Evolutionary conservation across 92 coral and sea anemone genomes (phyloP), one percentile per base, ranked within the genome.

Genomic region (Zoanthus sociatus): DNA sequence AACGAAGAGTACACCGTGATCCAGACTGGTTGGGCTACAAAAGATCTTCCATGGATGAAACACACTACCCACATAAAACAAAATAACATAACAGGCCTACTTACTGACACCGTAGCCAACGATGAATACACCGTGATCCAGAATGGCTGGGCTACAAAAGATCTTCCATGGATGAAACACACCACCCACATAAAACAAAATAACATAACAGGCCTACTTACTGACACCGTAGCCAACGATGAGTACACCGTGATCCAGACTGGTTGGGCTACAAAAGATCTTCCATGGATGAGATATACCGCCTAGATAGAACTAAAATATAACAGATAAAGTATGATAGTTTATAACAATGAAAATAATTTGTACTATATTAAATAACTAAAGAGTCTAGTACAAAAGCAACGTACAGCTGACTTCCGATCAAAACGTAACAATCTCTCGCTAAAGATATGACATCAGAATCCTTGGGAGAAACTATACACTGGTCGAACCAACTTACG

Each of bases 101-200:
- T 95, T 92, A 96, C 99, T 93, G 98, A 96, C 99, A 46, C 98
- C 99, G 77, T 91, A 96, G 78, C 99, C 99, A 21, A 96, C 99
- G 75, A 94, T 96, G 85, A 96, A 86, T 3, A 96, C 98, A 47
- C 98, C 98, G 72, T 96, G 98, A 73, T 96, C 90, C 56, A 96
- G 94, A 10, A 31, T 30, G 33, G 84, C 37, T 3, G 98, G 99
- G 48, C 90, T 89, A 82, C 99, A 96, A 86, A 96, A 94, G 15
- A 96, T 90, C 84, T 96, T 89, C 98, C 98, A 96, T 0, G 98
- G 98, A 71, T 96, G 98, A 37, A 96, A 88, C 11, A 96, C 88
- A 70, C 98, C 98, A 47, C 98, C 98, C 87, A 96, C n/a, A 90
- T 96, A 96, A 70, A 96, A 94, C 98, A 94, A 13, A 5, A 37